Evolutionary conservation across 92 coral and sea anemone species (phyloP).

Genomic region (Epizoanthus illoricatus): DNA sequence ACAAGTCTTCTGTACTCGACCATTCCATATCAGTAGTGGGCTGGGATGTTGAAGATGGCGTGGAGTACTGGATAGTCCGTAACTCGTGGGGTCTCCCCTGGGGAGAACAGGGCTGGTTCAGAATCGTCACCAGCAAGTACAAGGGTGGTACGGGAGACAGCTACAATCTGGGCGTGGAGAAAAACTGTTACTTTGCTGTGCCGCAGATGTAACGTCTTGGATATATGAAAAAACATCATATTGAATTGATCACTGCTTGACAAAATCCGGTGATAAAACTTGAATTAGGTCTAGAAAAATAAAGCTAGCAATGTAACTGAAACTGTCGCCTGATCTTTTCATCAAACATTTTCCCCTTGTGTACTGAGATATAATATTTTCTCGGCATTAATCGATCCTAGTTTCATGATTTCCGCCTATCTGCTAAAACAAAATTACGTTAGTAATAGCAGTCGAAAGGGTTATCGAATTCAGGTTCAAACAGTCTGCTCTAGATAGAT

Average conservation of each 20-base stretch:
- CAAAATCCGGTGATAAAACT: background rate
- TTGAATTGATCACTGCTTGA: background rate
- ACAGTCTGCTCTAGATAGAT: too few relatives aligned
- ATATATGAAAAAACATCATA: too few relatives aligned
- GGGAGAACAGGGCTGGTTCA: slow-evolving; percentile 80
- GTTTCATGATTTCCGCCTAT: too few relatives aligned
- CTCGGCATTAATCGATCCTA: too few relatives aligned
- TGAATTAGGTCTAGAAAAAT: background rate
- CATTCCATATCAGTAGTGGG: slow-evolving; percentile 90
- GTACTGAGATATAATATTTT: too few relatives aligned
- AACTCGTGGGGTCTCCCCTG: slow-evolving; percentile 97
- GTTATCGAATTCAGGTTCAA: too few relatives aligned
- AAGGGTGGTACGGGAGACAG: slow-evolving; percentile 75
- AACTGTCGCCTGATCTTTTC: too few relatives aligned
- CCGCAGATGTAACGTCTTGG: slow-evolving; percentile 34
- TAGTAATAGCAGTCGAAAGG: too few relatives aligned
- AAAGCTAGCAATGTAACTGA: too few relatives aligned
- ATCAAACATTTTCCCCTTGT: too few relatives aligned
- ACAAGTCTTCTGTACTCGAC: slow-evolving; percentile 44
- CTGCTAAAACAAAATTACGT: too few relatives aligned
- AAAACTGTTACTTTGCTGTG: slow-evolving; percentile 85
- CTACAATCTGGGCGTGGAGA: slow-evolving; percentile 82
- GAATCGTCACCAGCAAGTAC: slow-evolving; percentile 90
- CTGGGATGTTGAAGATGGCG: slow-evolving; percentile 95
- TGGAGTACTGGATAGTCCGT: slow-evolving; percentile 95